Conservation (phyloP, 2,888 invertebrate genomes). For the Parelbella ahira region DNA sequence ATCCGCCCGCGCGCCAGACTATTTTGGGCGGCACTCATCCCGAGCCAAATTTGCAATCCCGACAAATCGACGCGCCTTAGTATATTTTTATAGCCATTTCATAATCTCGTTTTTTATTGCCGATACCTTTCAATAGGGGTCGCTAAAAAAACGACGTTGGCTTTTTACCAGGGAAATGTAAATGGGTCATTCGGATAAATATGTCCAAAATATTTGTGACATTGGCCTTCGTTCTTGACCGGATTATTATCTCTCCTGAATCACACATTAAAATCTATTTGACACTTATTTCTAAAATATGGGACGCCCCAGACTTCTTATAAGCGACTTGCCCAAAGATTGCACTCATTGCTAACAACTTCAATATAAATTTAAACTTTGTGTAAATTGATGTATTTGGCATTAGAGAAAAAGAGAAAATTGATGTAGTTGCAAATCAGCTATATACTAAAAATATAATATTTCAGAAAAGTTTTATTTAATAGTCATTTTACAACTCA, state of each 20-base stretch:
- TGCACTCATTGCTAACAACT: too few relatives aligned
- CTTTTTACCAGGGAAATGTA: constrained; percentile 20
- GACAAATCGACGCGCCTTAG: constrained; percentile 70
- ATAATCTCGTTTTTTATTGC: constrained; percentile 54
- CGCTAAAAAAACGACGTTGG: too few relatives aligned
- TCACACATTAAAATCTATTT: constrained; percentile 8
- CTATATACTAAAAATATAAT: too few relatives aligned
- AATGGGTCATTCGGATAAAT: constrained; percentile 33
- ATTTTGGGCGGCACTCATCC: constrained; percentile 65
- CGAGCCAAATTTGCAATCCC: constrained; percentile 79
- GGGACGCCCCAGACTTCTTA: constrained; percentile 12
- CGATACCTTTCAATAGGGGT: constrained; percentile 31
- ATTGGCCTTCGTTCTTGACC: constrained; percentile 69
- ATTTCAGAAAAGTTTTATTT: too few relatives aligned
- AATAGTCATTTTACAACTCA: too few relatives aligned
- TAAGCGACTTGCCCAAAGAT: too few relatives aligned
- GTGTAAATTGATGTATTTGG: too few relatives aligned
- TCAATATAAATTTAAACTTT: too few relatives aligned
- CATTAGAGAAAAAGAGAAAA: too few relatives aligned
- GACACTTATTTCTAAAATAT: constrained; percentile 11
- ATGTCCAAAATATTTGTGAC: constrained; percentile 58
- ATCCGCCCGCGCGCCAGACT: constrained; percentile 62
- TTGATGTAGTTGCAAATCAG: too few relatives aligned
- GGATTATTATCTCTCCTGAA: constrained; percentile 33
- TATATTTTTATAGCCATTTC: constrained; percentile 75